Evolutionary conservation across 2,113 vertebrate species (phyloP), one percentile per base, ranked within the genome.

Genomic region (Chionis minor): DNA sequence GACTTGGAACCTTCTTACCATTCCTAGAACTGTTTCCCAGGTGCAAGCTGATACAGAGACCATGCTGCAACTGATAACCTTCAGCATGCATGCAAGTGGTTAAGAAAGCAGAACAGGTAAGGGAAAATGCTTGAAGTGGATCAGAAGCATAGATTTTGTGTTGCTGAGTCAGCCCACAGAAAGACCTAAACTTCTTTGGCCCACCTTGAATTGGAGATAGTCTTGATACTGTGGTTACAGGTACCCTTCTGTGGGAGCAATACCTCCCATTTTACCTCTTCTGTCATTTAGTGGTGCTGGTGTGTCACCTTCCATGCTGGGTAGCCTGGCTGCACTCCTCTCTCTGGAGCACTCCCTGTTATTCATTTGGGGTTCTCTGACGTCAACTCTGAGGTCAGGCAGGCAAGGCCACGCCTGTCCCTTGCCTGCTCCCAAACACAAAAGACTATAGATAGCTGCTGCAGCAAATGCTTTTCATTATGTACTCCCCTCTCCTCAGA

Each of bases 391-490:
- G 94, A 85, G 79, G 70, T 88, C 74, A 90, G 78, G 70, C 78
- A 49, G 81, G 70, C 78, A 91, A 78, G 69, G 47, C 65, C 56
- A n/a, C 17, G 42, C 81, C 86, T 59, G 72, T 22, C 56, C 62
- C 61, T 32, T 40, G 55, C 75, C 52, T 4, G 10, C 52, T 91
- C 81, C 59, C 90, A 59, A 84, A 49, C 61, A 73, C 67, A 44
- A 22, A 56, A 2, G 32, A 13, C 95, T 94, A 85, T 44, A 81
- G 70, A 92, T 61, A 94, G 92, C 70, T 93, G 88, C 79, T 20
- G 95, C 78, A 85, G 73, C 96, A 86, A 92, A 72, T 87, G 95
- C 86, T 96, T 86, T 22, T 90, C 88, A 72, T 94, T 93, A 94
- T 0, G 12, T 14, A 4, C 38, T 42, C 62, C 71, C 59, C 62